A percentile compares a stretch with the other conserved stretches of the same genome.
Evolutionary conservation across 2,113 vertebrate genomes (phyloP).

Genomic region (Trinectes maculatus): DNA sequence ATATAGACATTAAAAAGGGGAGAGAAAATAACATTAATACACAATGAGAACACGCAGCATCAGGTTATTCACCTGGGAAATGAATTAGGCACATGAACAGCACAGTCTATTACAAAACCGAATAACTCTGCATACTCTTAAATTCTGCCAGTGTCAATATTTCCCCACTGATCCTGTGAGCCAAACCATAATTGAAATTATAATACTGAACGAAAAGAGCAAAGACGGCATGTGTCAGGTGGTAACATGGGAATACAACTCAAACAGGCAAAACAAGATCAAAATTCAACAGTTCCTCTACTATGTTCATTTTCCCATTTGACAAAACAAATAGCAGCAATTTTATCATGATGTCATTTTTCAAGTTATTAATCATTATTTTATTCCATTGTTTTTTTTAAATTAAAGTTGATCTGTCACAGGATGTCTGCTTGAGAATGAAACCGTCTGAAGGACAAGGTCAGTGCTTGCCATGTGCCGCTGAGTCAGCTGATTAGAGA

Average conservation of each 20-base stretch:
- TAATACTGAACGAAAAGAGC: background rate
- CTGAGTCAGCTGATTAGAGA: conserved; percentile 49
- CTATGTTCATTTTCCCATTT: background rate
- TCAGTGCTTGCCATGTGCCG: conserved; percentile 43
- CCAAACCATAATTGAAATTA: conserved; percentile 17
- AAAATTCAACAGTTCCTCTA: conserved; percentile 4
- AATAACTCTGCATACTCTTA: conserved; percentile 24
- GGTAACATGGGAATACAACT: background rate
- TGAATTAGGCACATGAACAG: conserved; percentile 8
- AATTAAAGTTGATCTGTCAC: conserved; percentile 34
- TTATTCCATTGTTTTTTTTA: background rate
- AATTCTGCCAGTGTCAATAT: conserved; percentile 36
- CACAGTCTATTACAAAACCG: conserved; percentile 13
- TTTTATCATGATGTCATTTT: too few relatives aligned
- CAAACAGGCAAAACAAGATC: conserved; percentile 23
- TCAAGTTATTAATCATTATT: too few relatives aligned
- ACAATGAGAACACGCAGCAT: background rate
- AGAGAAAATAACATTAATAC: background rate
- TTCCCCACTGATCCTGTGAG: background rate
- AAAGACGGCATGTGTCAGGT: background rate
- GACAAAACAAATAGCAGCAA: background rate
- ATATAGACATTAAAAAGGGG: background rate
- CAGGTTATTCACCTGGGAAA: conserved; percentile 35
- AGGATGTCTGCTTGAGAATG: conserved; percentile 33
- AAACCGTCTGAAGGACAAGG: conserved; percentile 61